Evolutionary conservation across 2,797 vertebrate genomes (phyloP), one percentile per base, ranked within the genome.

Genomic region (Petrocephalus sullivani): DNA sequence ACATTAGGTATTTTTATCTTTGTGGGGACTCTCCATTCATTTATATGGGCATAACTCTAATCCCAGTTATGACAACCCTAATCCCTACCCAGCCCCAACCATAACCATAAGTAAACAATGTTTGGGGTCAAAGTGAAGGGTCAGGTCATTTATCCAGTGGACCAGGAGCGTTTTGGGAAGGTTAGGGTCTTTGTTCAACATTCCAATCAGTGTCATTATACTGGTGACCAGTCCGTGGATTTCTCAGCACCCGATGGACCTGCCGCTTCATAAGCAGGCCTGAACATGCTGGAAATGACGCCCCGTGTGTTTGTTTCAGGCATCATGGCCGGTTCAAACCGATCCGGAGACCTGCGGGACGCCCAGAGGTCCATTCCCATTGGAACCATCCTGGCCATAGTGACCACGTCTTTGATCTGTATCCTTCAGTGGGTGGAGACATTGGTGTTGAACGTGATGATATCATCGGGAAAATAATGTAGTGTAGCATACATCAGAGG

Each of bases 251-350:
- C 16, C 14, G 41, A 1, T 78, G 37, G 71, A 0, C 4, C 61
- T 67, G 61, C 28, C 6, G 4, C 71, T 46, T 46, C 71, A 46
- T 46, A 78, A 78, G 0, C 16, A 0, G 6, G 37, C 71, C 71
- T 78, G 2, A 1, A 53, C 81, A 83, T 53, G 16, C 78, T 82
- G 78, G 49, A 53, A 53, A 49, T 71, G 28, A 71, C 16, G 33
- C 4, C 16, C 56, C 12, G 4, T 46, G 37, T 67, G 78, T 19
- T 92, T 49, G 82, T 81, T 90, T 9, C 91, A 99, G 98, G 98
- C 64, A 99, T 99, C 92, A 99, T 99, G 98, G 98, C 98, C 0
- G 98, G 98, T 87, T 99, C 98, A 56, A 99, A 99, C 94, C 95
- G 98, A 67, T 99, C 98, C 0, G 98, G 98, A 87, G 98, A 99